These are phyloP conservation scores for Leuciscus waleckii DNA, from an alignment of 2,797 vertebrate genomes.

Conservation along the genomic window DNA sequence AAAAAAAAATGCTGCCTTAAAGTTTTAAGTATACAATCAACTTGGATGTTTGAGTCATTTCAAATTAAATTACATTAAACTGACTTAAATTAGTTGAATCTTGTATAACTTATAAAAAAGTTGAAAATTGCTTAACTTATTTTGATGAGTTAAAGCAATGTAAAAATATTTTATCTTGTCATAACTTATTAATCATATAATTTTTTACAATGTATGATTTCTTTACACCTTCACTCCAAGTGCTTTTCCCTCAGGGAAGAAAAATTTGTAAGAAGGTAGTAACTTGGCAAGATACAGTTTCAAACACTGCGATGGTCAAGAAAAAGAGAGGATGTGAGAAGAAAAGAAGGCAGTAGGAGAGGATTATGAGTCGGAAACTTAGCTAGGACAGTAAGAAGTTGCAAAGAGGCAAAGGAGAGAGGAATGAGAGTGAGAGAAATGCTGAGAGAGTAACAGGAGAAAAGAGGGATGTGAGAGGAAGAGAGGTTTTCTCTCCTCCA, in stretches of 20 bases:
- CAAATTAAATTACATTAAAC: too few relatives aligned
- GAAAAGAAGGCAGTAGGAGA: conserved; percentile 27
- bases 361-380: conserved; percentile 25
- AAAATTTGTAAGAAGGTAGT: background rate
- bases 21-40: too few relatives aligned
- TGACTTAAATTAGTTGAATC: too few relatives aligned
- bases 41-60: too few relatives aligned
- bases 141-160: too few relatives aligned
- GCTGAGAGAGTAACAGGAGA: conserved; percentile 14
- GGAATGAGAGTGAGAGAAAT: conserved; percentile 17
- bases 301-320: conserved; percentile 12
- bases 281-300: background rate
- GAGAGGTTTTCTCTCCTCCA: conserved; percentile 22
- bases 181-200: too few relatives aligned
- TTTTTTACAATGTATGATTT: background rate
- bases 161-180: too few relatives aligned
- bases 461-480: conserved; percentile 7
- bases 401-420: conserved; percentile 11
- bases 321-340: conserved; percentile 34
- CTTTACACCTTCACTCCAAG: background rate
- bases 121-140: too few relatives aligned
- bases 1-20: too few relatives aligned
- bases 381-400: conserved; percentile 10
- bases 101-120: too few relatives aligned
- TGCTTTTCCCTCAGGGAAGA: background rate